Evolutionary conservation across 2,888 invertebrate genomes (phyloP).

Genomic region (Archips crataeganus): DNA sequence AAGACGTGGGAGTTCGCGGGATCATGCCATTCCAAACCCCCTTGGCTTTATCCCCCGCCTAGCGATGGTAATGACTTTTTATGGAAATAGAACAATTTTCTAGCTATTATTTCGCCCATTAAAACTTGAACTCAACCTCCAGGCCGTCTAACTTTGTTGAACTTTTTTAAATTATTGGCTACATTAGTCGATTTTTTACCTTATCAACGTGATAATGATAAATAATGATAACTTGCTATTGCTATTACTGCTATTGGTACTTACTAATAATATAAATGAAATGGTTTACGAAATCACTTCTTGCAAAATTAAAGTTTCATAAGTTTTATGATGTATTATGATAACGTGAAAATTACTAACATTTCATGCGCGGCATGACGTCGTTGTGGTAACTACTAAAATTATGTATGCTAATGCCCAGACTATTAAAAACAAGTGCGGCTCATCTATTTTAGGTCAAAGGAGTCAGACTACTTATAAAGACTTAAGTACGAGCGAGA

Average conservation of each 20-base stretch:
- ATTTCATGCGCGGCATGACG: slow-evolving; percentile 26
- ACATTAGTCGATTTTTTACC: not conserved
- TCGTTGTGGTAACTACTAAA: slow-evolving; percentile 19
- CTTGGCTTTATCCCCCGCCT: slow-evolving; percentile 16
- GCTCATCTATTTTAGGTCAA: slow-evolving; percentile 31
- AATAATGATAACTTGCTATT: not conserved
- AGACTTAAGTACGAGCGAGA: slow-evolving; percentile 3
- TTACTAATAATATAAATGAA: not conserved
- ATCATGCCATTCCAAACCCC: slow-evolving; percentile 40
- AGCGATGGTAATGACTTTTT: slow-evolving; percentile 14
- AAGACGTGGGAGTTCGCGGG: slow-evolving; percentile 47
- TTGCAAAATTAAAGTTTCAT: slow-evolving; percentile 1
- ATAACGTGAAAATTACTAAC: slow-evolving; percentile 19
- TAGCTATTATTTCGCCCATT: not conserved
- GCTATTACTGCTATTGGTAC: not conserved
- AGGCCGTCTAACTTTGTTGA: no score
- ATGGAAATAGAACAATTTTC: slow-evolving; percentile 5
- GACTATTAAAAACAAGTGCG: slow-evolving; percentile 23
- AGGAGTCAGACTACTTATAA: slow-evolving; percentile 14
- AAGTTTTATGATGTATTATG: slow-evolving; percentile 24
- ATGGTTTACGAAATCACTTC: slow-evolving; percentile 5
- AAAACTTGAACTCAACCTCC: no score
- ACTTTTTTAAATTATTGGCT: not conserved
- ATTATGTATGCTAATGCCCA: slow-evolving; percentile 39
- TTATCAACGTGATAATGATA: no score